phyloP scores from a whole-genome alignment of 2,888 invertebrate genomes.

The Halocaridina rubra region DNA sequence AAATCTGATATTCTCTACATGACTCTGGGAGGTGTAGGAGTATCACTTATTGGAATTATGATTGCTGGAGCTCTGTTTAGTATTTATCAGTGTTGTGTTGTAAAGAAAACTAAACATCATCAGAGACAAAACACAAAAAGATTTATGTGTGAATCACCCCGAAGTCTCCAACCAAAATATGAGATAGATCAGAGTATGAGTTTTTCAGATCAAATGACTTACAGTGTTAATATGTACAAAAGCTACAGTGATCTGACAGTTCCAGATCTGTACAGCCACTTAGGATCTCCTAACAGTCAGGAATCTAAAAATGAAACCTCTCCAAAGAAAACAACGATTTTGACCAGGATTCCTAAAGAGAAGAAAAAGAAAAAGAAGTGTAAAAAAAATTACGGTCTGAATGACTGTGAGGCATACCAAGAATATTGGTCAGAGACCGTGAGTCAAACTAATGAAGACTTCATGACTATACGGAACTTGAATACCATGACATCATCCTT shows the following conservation, averaged over 20 bases:
- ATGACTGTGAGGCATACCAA: not conserved
- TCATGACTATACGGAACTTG: conserved; percentile 15
- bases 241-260: conserved; percentile 39
- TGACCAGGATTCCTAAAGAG: not conserved
- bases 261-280: conserved; percentile 12
- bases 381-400: not conserved
- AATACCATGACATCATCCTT: conserved; percentile 14
- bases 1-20: not conserved
- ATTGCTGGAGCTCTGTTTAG: conserved; percentile 22
- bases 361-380: conserved; percentile 1
- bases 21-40: conserved; percentile 28
- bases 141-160: not conserved
- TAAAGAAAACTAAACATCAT: not conserved
- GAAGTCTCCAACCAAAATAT: conserved; percentile 1
- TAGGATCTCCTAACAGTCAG: not conserved
- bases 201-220: conserved; percentile 12
- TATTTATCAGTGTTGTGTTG: not conserved
- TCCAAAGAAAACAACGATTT: not conserved
- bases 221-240: conserved; percentile 44
- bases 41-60: conserved; percentile 14
- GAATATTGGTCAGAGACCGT: conserved; percentile 22
- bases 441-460: not conserved
- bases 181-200: conserved; percentile 32
- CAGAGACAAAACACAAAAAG: not conserved
- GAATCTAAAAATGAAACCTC: not conserved